Evolutionary conservation across 2,797 vertebrate species (phyloP).

Genomic region (Periparus ater): DNA sequence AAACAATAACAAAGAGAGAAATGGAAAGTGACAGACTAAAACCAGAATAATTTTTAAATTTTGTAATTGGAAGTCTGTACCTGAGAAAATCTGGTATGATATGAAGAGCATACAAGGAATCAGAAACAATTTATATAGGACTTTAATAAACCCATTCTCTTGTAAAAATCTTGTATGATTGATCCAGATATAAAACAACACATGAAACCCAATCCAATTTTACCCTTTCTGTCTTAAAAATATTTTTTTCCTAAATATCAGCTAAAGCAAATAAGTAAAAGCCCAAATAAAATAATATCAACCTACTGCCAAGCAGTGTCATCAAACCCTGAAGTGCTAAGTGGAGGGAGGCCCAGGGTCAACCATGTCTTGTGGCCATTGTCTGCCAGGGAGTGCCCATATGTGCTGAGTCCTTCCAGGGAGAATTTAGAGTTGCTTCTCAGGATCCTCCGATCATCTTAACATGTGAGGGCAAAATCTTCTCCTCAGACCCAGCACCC

Average conservation of each 20-base stretch:
- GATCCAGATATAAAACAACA: neutral
- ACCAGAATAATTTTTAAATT: neutral
- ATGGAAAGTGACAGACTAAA: neutral
- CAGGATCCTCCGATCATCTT: neutral
- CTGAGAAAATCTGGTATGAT: conserved; percentile 9
- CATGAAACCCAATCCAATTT: neutral
- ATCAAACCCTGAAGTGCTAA: neutral
- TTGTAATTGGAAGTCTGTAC: conserved; percentile 39
- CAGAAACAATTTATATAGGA: neutral
- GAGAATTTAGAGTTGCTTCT: neutral
- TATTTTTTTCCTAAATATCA: neutral
- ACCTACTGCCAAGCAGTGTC: neutral
- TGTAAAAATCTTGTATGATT: neutral
- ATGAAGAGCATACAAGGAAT: neutral
- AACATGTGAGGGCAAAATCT: neutral
- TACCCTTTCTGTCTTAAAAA: neutral
- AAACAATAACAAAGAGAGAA: neutral
- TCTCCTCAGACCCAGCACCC: neutral
- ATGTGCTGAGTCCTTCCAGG: neutral
- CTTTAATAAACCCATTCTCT: conserved; percentile 42
- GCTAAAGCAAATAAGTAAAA: neutral
- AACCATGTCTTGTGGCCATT: neutral
- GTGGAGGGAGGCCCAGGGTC: neutral
- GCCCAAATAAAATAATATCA: neutral
- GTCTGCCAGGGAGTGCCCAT: neutral